Percentiles rank a stretch among this genome's conserved stretches.
Conservation (phyloP, 1,140 invertebrate genomes). For the Meloidogyne exigua region DNA sequence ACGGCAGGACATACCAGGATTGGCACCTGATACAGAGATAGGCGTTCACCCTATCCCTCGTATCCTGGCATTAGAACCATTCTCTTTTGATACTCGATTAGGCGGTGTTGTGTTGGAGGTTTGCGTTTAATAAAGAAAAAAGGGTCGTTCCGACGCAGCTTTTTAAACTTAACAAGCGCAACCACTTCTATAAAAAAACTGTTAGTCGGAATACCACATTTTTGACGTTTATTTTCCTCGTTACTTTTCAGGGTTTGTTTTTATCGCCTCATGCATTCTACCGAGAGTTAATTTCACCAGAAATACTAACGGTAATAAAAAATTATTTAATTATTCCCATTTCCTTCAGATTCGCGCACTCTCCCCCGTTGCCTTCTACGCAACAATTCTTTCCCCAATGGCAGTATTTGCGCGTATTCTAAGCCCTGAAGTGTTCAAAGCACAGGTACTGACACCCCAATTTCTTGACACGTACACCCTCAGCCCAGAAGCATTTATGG, state of each 20-base stretch:
- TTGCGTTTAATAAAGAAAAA: too few species aligned
- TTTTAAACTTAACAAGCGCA: too few species aligned
- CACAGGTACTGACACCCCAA: conserved; percentile 42
- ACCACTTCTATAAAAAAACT: too few species aligned
- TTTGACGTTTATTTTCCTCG: background rate
- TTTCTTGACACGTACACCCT: conserved; percentile 28
- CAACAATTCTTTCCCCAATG: conserved; percentile 33
- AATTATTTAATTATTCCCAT: background rate
- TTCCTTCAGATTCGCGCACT: conserved; percentile 31
- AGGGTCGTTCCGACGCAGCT: too few species aligned
- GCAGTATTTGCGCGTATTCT: conserved; percentile 30
- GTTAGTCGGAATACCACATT: too few species aligned
- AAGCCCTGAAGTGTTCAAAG: conserved; percentile 44
- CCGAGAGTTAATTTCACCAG: conserved; percentile 15
- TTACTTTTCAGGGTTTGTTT: conserved; percentile 10
- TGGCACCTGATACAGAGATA: conserved; percentile 24
- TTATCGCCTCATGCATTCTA: conserved; percentile 25
- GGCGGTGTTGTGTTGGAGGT: conserved; percentile 23
- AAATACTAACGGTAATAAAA: conserved; percentile 16
- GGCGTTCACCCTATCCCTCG: background rate
- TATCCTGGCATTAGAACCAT: conserved; percentile 17
- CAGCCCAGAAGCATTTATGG: conserved; percentile 40
- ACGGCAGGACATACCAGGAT: conserved; percentile 1
- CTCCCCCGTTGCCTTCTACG: conserved; percentile 32
- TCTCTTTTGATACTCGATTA: conserved; percentile 21